These are phyloP conservation scores for Phasia obesa DNA, from an alignment of 2,888 invertebrate genomes.

Conservation along the genomic window DNA sequence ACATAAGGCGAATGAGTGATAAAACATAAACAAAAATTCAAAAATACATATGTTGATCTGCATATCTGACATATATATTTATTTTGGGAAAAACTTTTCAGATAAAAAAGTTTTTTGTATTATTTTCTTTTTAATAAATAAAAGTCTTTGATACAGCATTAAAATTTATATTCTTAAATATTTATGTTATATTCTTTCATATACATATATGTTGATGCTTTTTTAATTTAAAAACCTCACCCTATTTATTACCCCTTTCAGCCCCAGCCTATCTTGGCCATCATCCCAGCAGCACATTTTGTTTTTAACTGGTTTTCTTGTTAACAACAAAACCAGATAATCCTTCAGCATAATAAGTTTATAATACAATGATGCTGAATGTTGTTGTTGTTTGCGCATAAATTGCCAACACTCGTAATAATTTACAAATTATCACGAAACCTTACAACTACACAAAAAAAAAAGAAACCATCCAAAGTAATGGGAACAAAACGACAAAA, in stretches of 20 bases:
- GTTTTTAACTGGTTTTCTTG: slow-evolving; percentile 63
- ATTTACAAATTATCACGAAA: slow-evolving; percentile 70
- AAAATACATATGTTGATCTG: not conserved
- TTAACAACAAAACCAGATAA: slow-evolving; percentile 70
- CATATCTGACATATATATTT: not conserved
- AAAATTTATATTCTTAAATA: not conserved
- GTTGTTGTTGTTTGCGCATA: slow-evolving; percentile 68
- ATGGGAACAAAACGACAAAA: slow-evolving; percentile 16
- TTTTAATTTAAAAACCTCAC: slow-evolving; percentile 3
- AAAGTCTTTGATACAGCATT: not conserved
- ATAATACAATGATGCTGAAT: slow-evolving; percentile 64
- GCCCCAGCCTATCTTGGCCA: not conserved
- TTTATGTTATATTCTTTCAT: not conserved
- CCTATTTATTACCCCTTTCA: slow-evolving; percentile 18
- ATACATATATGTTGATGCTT: not conserved
- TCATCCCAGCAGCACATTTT: slow-evolving; percentile 25
- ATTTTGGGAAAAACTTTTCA: not conserved
- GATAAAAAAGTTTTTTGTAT: not conserved
- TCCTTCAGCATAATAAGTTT: slow-evolving; percentile 69
- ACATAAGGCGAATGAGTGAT: not conserved
- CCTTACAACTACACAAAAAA: slow-evolving; percentile 42
- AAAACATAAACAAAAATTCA: not conserved
- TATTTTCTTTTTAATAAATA: not conserved
- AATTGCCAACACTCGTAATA: slow-evolving; percentile 70
- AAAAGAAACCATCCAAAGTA: slow-evolving; percentile 31